phyloP scores from a whole-genome alignment of 53 echinoderm and acorn worm genomes.

The Patiria pectinifera region DNA sequence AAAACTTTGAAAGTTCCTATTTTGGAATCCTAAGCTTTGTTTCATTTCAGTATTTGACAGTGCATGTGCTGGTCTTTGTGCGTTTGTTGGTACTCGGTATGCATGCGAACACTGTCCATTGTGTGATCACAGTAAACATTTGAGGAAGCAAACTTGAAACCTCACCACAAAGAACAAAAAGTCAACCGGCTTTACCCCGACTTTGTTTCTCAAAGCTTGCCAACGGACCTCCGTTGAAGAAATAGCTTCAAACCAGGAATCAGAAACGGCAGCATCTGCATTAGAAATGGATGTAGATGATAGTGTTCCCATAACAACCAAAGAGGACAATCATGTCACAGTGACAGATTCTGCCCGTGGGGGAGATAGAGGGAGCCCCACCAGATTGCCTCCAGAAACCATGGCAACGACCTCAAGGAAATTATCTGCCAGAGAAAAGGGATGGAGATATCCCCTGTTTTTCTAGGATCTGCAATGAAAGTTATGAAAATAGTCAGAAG shows the following conservation, averaged over 20 bases:
- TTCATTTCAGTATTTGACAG: not conserved
- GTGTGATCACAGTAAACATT: not conserved
- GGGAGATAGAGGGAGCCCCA: not conserved
- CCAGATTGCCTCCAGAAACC: not conserved
- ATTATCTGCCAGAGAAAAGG: conserved; percentile 12
- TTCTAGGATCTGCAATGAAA: conserved; percentile 13
- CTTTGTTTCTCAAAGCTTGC: conserved; percentile 30
- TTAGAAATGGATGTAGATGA: conserved; percentile 32
- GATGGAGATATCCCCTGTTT: conserved; percentile 43
- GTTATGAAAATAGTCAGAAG: not conserved
- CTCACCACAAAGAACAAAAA: not conserved
- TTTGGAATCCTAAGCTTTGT: not conserved
- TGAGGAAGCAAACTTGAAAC: not conserved
- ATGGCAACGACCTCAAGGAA: not conserved
- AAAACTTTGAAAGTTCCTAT: not conserved
- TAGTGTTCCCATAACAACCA: conserved; percentile 1
- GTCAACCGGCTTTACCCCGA: not conserved
- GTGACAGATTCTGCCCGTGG: not conserved
- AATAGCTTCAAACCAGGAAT: not conserved
- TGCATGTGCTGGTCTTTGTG: not conserved
- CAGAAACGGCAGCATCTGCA: not conserved
- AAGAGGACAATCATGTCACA: conserved; percentile 1
- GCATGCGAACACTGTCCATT: not conserved
- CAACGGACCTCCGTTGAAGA: not conserved
- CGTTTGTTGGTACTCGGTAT: not conserved